phyloP scores from a whole-genome alignment of 1,140 invertebrate genomes.

The Pinna nobilis region DNA sequence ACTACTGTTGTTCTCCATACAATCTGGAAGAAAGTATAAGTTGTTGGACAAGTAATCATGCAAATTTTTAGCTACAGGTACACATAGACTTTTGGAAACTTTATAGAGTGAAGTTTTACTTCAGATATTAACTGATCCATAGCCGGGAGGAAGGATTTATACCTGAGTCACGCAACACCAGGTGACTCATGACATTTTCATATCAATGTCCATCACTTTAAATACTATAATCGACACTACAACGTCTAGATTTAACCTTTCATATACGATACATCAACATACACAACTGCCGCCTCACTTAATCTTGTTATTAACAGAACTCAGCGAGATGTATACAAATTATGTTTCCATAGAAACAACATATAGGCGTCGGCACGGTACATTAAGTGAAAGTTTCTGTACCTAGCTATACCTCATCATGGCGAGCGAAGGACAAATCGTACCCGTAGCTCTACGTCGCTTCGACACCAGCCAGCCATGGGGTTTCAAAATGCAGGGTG shows the following conservation, averaged over 20 bases:
- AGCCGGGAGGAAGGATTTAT: constrained; percentile 77
- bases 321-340: constrained; percentile 8
- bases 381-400: constrained; percentile 4
- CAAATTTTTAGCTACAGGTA: too few species aligned
- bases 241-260: too few species aligned
- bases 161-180: too few species aligned
- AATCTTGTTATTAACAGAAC: neutral
- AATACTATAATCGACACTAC: too few species aligned
- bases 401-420: constrained; percentile 20
- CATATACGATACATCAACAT: too few species aligned
- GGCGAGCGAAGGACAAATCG: constrained; percentile 54
- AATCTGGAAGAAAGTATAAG: constrained; percentile 50
- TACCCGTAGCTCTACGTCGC: constrained; percentile 67
- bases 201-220: too few species aligned
- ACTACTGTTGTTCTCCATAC: constrained; percentile 93
- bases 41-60: neutral
- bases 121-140: neutral
- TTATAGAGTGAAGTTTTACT: too few species aligned
- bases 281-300: neutral
- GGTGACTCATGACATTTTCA: too few species aligned
- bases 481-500: constrained; percentile 96
- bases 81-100: too few species aligned
- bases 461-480: constrained; percentile 84
- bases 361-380: neutral
- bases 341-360: constrained; percentile 20